A percentile compares a stretch with the other conserved stretches of the same genome.
These are phyloP conservation scores for Kryptolebias marmoratus DNA, from an alignment of 2,113 vertebrate species.

Conservation along the genomic window DNA sequence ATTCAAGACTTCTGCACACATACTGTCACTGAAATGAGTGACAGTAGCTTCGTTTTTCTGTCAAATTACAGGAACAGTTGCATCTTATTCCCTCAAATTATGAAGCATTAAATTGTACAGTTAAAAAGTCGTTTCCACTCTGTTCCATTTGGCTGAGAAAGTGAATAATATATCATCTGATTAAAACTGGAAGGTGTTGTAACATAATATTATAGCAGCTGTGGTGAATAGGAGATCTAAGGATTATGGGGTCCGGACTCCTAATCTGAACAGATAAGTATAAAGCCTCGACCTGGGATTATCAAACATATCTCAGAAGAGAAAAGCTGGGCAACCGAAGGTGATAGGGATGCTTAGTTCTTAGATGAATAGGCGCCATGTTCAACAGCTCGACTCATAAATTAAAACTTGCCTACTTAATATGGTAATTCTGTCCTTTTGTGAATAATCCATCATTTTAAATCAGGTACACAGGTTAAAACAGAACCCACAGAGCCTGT, in stretches of 20 bases:
- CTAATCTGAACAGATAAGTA: slow-evolving; percentile 48
- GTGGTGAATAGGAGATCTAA: slow-evolving; percentile 50
- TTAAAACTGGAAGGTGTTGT: slow-evolving; percentile 20
- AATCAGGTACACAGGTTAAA: slow-evolving; percentile 43
- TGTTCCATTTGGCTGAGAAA: slow-evolving; percentile 6
- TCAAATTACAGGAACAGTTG: too few relatives aligned
- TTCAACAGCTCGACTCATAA: slow-evolving; percentile 22
- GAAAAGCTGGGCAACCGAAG: slow-evolving; percentile 4
- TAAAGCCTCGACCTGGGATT: slow-evolving; percentile 33
- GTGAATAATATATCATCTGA: slow-evolving; percentile 20
- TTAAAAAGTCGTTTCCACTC: background rate
- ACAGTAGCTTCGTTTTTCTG: too few relatives aligned
- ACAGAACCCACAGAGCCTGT: slow-evolving; percentile 13
- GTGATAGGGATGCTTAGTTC: slow-evolving; percentile 28
- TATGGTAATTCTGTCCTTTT: slow-evolving; percentile 69
- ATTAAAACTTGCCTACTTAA: slow-evolving; percentile 52
- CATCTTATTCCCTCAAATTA: too few relatives aligned
- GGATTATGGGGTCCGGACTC: slow-evolving; percentile 44
- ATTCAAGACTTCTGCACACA: too few relatives aligned
- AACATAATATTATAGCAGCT: slow-evolving; percentile 27
- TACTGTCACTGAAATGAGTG: too few relatives aligned
- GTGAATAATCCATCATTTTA: slow-evolving; percentile 64
- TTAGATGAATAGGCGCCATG: slow-evolving; percentile 1
- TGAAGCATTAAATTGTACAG: background rate
- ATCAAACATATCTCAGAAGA: slow-evolving; percentile 39